phyloP scores from a whole-genome alignment of 2,888 invertebrate species.

The Xestobium rufovillosum region DNA sequence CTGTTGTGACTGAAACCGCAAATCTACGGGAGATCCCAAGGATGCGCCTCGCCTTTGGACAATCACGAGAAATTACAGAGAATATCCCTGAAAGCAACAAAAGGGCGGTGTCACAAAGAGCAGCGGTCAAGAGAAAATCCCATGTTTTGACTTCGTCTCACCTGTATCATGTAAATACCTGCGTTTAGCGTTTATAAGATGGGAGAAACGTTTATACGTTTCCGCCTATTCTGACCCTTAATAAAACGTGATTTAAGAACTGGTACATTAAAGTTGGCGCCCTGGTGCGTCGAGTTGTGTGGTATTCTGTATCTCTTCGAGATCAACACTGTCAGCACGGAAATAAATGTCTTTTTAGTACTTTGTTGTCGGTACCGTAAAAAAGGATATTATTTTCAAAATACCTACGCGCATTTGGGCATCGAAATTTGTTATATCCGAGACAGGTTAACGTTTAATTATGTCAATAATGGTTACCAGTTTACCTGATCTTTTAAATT shows the following conservation, averaged over 20 bases:
- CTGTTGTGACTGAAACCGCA: too few relatives aligned
- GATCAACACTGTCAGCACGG: slow-evolving; percentile 42
- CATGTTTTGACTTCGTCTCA: slow-evolving; percentile 41
- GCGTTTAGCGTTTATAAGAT: slow-evolving; percentile 40
- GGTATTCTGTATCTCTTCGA: slow-evolving; percentile 38
- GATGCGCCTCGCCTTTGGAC: too few relatives aligned
- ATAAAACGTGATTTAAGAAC: too few relatives aligned
- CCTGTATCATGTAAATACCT: slow-evolving; percentile 43
- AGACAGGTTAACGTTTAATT: too few relatives aligned
- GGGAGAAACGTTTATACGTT: slow-evolving; percentile 28
- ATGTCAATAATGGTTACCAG: too few relatives aligned
- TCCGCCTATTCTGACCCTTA: slow-evolving; percentile 25
- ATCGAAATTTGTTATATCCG: too few relatives aligned
- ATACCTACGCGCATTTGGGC: too few relatives aligned
- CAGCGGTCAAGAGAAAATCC: too few relatives aligned
- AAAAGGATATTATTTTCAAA: too few relatives aligned
- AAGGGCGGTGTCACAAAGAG: slow-evolving; percentile 31
- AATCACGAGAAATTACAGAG: slow-evolving; percentile 31
- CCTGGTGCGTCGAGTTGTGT: slow-evolving; percentile 40
- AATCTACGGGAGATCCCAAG: background rate
- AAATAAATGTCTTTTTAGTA: slow-evolving; percentile 41
- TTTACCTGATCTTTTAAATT: too few relatives aligned
- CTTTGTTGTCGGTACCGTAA: too few relatives aligned
- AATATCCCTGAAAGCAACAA: slow-evolving; percentile 33
- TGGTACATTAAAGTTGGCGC: slow-evolving; percentile 32